These are phyloP conservation scores for Sebastes hubbsi DNA, from an alignment of 2,797 vertebrate genomes.

Conservation along the genomic window DNA sequence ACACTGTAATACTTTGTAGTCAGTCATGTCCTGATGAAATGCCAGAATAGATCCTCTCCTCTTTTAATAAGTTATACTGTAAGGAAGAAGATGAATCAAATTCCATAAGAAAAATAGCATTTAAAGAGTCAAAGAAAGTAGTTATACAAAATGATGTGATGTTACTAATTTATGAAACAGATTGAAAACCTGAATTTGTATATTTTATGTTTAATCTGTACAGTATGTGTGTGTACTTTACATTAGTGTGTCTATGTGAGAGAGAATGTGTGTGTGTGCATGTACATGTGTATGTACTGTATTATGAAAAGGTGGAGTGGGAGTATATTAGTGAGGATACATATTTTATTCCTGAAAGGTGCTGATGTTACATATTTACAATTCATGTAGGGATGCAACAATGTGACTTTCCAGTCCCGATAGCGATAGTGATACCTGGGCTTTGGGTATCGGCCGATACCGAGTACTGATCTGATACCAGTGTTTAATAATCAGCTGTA, in stretches of 20 bases:
- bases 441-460: too few species aligned
- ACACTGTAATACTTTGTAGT: conserved; percentile 26
- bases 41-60: conserved; percentile 20
- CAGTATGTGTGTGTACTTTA: conserved; percentile 27
- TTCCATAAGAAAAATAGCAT: conserved; percentile 43
- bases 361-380: conserved; percentile 75
- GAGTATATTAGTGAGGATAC: conserved; percentile 43
- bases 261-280: conserved; percentile 44
- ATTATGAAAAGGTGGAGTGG: conserved; percentile 20
- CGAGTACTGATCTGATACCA: too few species aligned
- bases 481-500: too few species aligned
- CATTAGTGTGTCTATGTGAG: conserved; percentile 18
- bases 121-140: conserved; percentile 48
- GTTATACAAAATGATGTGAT: conserved; percentile 57
- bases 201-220: conserved; percentile 53
- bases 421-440: too few species aligned
- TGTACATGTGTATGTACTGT: conserved; percentile 51
- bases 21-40: conserved; percentile 26
- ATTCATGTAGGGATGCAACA: neutral
- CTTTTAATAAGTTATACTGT: conserved; percentile 8
- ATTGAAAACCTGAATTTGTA: conserved; percentile 60
- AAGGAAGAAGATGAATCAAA: conserved; percentile 34
- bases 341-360: conserved; percentile 73
- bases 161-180: conserved; percentile 73
- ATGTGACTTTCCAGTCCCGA: too few species aligned